Evolutionary conservation across 2,888 invertebrate genomes (phyloP), one percentile per base, ranked within the genome.

Genomic region (Drosophila picticornis): DNA sequence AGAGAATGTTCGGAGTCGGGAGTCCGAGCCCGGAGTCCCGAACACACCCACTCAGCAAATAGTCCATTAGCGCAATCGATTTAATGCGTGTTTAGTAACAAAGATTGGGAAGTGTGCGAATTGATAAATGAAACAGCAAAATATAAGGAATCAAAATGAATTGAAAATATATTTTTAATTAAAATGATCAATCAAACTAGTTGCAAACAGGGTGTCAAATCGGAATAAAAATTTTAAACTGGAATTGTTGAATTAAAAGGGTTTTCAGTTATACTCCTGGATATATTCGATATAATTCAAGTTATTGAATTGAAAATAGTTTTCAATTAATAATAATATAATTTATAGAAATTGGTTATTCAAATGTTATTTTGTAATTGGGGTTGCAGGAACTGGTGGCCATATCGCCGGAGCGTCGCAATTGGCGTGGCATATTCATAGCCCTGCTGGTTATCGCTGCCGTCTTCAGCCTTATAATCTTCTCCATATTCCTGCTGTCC

Each of bases 391-490:
- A 98, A 93, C 93, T 98, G 93, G 98, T 97, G 85, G 97, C 97
- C 48, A 95, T 96, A 59, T 96, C 97, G 19, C 97, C 97, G 5
- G 97, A 96, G 77, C 96, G 98, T 93, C 95, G 98, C 77, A 98
- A 99, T 94, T 99, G 98, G 98, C 96, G 97, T 52, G 98, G 98
- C 25, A 98, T 99, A 90, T 96, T 97, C 85, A 98, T 98, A 83
- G 98, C 98, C 0, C 94, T 98, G 75, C 94, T 98, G 90, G 98
- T 99, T 83, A 98, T 98, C 84, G 96, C 97, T 29, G 96, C 97
- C 36, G 98, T 98, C 40, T 95, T 97, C 86, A 97, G 97, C 56
- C 95, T 98, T 86, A 98, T 98, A 82, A 96, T 98, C 82, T 96
- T 97, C 94, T 98, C 98, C 87, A 98, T 99, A 91, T 96, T 98